A percentile compares a stretch with the other conserved stretches of the same genome.
Evolutionary conservation across 1,140 invertebrate species (phyloP).

Genomic region (Branchinecta lindahli): DNA sequence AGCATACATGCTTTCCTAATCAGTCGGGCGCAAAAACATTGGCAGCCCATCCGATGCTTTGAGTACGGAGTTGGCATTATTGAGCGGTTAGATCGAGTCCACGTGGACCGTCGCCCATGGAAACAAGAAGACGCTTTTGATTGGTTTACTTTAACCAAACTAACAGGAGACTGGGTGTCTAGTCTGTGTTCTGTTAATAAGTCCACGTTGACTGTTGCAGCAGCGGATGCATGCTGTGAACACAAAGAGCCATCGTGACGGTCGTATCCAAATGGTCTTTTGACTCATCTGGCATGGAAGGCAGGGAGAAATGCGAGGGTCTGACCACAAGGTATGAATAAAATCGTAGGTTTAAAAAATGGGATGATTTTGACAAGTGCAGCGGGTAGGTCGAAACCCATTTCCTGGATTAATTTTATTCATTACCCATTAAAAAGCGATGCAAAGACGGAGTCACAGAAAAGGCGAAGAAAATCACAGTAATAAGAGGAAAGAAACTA

Average conservation of each 20-base stretch:
- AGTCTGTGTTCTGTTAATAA: not conserved
- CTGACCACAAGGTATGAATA: constrained; percentile 7
- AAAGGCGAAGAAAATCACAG: too few species aligned
- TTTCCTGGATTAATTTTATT: too few species aligned
- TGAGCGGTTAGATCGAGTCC: constrained; percentile 1
- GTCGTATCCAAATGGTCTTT: not conserved
- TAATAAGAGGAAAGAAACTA: too few species aligned
- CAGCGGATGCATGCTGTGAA: constrained; percentile 9
- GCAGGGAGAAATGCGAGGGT: not conserved
- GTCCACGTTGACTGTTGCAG: constrained; percentile 1
- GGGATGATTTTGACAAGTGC: not conserved
- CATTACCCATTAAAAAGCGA: too few species aligned
- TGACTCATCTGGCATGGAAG: too few species aligned
- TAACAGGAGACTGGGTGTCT: too few species aligned
- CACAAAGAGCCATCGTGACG: not conserved
- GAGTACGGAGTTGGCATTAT: constrained; percentile 6
- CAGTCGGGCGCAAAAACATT: constrained; percentile 10
- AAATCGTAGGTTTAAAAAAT: not conserved
- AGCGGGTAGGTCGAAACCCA: too few species aligned
- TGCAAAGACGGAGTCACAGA: too few species aligned
- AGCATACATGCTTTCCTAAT: constrained; percentile 6
- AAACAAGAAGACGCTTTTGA: not conserved
- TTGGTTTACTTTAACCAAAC: not conserved
- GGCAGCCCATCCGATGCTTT: not conserved
- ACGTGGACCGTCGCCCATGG: not conserved